Evolutionary conservation across 2,797 vertebrate species (phyloP), one percentile per base, ranked within the genome.

Genomic region (Coranthus polyacanthus): DNA sequence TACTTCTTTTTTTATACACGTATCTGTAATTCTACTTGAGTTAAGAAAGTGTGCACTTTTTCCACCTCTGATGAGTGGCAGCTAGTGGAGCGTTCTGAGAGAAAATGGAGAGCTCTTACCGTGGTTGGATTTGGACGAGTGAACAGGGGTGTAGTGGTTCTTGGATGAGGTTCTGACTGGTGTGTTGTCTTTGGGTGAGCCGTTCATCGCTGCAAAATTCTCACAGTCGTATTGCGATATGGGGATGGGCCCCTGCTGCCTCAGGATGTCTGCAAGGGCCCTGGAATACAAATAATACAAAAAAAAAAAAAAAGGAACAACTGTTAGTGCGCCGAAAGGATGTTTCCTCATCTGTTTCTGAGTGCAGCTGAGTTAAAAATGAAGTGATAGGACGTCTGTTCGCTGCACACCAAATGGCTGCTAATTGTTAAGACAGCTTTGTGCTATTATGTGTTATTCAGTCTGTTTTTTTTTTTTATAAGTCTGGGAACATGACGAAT

Each of bases 211-310:
- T n/a, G 97, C 95, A 80, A 99, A 97, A 74, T 96, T 96, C 92
- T 98, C 97, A 93, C 97, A 96, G 94, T 99, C 97, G 63, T 97
- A 99, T 86, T 99, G 97, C 65, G 97, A 97, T 82, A 99, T 98
- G 66, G 97, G 97, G 82, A 98, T 98, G 82, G 97, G 97, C 89
- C 97, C 97, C 94, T 99, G 97, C 88, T 98, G 97, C 93, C 96
- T 94, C 88, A 99, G 90, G 87, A 99, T 99, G 91, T 99, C 97
- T 43, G 97, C 97, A 81, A 99, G 96, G 83, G 97, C 97, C 95
- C 97, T 99, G 93, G 3, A 43, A 84, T 50, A n/a, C 2, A 15
- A 59, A 22, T 29, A 29, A 29, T 4, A 38, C 12, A 34, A 29
- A 0, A 21, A 15, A 43, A 8, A 38, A 43, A 55, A 38, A 49